Base-by-base conservation (phyloP, 1,140 invertebrate species). In the Hydropsyche tenuis region DNA sequence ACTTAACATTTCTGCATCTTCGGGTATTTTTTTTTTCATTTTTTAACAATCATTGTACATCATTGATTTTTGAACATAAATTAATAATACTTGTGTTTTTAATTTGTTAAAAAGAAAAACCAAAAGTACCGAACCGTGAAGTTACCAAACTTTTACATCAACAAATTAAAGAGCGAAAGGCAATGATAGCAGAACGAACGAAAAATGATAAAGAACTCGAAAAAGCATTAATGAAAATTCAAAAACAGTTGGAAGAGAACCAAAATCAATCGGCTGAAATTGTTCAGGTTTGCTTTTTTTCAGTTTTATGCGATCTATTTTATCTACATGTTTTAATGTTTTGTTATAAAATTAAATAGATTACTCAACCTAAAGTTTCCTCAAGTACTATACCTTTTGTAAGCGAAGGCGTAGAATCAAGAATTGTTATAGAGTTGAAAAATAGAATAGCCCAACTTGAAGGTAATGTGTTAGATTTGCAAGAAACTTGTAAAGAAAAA, bases 401-500 rank as follows among this genome's bases (percentile, higher is more conserved):
- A 12, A 43, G 12, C 43, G 69, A 73, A 51, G 72, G 25, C 46
- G 18, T 65, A n/a, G 76, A 77, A 14, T 62, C 66, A 11, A 75
- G 79, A 82, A 87, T 93, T 81, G 53, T 77, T 11, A 46, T 51
- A 53, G 76, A 84, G 60, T 81, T 86, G 79, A 82, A 83, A 84
- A 82, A 80, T 77, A 89, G 87, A 81, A 86, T 90, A 70, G 81
- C 85, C 74, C 87, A 89, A 80, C 80, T 92, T 75, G 90, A 93
- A 80, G 87, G 86, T 9, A 87, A 84, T 74, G 86, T 92, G 62
- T 79, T 92, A 42, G 90, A 92, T 82, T 84, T 92, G 68, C 89
- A 91, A 84, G 93, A 95, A 82, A 92, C 90, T 82, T 85, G 94
- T 18, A 90, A 90, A 79, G 94, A 95, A 80, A 95, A 95, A 81